phyloP scores from a whole-genome alignment of 2,888 invertebrate genomes.

The Philereme vetulata region DNA sequence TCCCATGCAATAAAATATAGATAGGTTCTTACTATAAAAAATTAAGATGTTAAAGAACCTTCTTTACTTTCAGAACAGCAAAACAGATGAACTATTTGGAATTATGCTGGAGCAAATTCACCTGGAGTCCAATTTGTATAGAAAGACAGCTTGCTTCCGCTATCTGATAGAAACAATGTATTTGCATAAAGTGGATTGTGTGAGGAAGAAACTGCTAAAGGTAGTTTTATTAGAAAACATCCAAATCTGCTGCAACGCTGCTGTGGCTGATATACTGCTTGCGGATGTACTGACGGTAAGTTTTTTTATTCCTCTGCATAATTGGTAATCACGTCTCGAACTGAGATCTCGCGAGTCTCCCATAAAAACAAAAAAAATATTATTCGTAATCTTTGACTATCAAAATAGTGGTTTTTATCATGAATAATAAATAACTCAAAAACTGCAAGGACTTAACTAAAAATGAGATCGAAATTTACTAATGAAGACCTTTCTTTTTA shows the following conservation, averaged over 20 bases:
- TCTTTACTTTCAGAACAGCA: conserved; percentile 50
- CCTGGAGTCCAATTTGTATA: conserved; percentile 64
- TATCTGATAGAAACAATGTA: conserved; percentile 58
- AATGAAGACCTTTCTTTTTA: too few species aligned
- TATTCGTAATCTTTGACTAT: too few species aligned
- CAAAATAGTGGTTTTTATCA: too few species aligned
- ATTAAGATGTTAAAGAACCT: too few species aligned
- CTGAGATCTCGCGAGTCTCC: too few species aligned
- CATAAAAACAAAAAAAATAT: too few species aligned
- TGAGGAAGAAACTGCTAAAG: conserved; percentile 57
- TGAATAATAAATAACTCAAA: too few species aligned
- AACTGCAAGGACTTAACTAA: too few species aligned
- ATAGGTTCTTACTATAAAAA: too few species aligned
- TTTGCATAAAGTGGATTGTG: conserved; percentile 62
- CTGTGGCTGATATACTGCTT: conserved; percentile 61
- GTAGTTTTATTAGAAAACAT: conserved; percentile 62
- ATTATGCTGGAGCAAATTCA: conserved; percentile 58
- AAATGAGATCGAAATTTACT: too few species aligned
- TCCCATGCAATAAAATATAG: too few species aligned
- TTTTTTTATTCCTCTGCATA: neutral
- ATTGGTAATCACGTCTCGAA: neutral
- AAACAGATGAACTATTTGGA: conserved; percentile 59
- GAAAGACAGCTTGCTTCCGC: conserved; percentile 60
- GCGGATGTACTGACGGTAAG: conserved; percentile 61
- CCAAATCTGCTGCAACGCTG: conserved; percentile 60